A percentile compares a stretch with the other conserved stretches of the same genome.
Evolutionary conservation across 2,113 vertebrate species (phyloP).

Genomic region (Leptobrachium ailaonicum): DNA sequence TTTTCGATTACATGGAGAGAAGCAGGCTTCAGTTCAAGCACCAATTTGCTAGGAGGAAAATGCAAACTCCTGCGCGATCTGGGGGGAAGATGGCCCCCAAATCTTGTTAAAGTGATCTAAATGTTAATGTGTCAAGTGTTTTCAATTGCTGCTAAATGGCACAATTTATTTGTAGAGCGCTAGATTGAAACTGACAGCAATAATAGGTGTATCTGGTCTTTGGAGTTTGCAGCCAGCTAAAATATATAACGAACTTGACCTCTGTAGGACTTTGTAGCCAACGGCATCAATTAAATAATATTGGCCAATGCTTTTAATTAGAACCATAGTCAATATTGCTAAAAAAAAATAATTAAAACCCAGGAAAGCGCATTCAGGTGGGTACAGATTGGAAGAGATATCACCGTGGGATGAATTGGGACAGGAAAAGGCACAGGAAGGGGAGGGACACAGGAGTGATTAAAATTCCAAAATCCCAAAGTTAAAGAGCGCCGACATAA

Average conservation of each 20-base stretch:
- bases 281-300: not conserved
- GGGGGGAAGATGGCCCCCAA: not conserved
- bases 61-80: not conserved
- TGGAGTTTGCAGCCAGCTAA: not conserved
- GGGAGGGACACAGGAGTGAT: too few relatives aligned
- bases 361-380: too few relatives aligned
- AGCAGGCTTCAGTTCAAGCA: not conserved
- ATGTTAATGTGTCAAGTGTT: not conserved
- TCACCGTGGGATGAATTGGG: too few relatives aligned
- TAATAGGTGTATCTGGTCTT: constrained; percentile 15
- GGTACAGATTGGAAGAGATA: too few relatives aligned
- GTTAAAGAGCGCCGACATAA: too few relatives aligned
- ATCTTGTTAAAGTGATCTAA: constrained; percentile 13
- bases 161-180: constrained; percentile 14
- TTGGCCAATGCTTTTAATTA: not conserved
- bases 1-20: constrained; percentile 10
- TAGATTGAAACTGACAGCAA: constrained; percentile 11
- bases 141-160: constrained; percentile 23
- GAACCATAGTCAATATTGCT: too few relatives aligned
- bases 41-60: constrained; percentile 1
- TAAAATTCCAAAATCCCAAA: too few relatives aligned
- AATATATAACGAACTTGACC: constrained; percentile 6
- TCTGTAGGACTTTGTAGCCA: not conserved
- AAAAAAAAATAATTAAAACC: too few relatives aligned
- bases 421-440: too few relatives aligned